These are phyloP conservation scores for Ophion ellenae DNA, from an alignment of 2,888 invertebrate species.

Conservation along the genomic window DNA sequence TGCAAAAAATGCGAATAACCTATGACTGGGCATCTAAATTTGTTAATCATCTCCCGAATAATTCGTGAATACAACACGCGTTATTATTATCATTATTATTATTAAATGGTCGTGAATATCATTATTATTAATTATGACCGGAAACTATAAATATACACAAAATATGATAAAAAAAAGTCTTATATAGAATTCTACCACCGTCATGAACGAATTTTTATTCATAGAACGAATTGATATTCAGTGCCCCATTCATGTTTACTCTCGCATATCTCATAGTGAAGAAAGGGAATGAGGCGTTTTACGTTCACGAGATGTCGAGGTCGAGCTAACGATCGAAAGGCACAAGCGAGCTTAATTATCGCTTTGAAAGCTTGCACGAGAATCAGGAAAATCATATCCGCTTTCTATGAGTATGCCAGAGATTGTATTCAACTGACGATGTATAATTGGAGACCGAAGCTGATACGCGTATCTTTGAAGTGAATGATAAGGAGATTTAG, in stretches of 20 bases:
- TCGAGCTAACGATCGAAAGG: neutral
- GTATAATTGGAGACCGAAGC: constrained; percentile 31
- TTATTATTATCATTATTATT: too few species aligned
- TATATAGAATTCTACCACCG: neutral
- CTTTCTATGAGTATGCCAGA: constrained; percentile 21
- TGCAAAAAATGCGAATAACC: too few species aligned
- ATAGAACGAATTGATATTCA: too few species aligned
- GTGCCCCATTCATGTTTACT: neutral
- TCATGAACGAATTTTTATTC: neutral
- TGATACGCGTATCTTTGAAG: neutral
- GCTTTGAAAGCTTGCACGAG: constrained; percentile 21
- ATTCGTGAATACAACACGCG: too few species aligned
- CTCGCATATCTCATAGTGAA: neutral
- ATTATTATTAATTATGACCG: neutral
- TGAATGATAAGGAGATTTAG: neutral
- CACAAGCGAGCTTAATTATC: constrained; percentile 48
- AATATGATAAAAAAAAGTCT: neutral
- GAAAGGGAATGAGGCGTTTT: neutral
- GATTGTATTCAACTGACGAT: constrained; percentile 24
- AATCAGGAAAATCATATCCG: constrained; percentile 32
- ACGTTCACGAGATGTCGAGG: neutral
- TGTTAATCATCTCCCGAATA: too few species aligned
- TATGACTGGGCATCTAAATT: too few species aligned
- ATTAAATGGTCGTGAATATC: too few species aligned
- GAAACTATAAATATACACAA: neutral